These are phyloP conservation scores for Bufo gargarizans DNA, from an alignment of 2,113 vertebrate species.

Conservation along the genomic window DNA sequence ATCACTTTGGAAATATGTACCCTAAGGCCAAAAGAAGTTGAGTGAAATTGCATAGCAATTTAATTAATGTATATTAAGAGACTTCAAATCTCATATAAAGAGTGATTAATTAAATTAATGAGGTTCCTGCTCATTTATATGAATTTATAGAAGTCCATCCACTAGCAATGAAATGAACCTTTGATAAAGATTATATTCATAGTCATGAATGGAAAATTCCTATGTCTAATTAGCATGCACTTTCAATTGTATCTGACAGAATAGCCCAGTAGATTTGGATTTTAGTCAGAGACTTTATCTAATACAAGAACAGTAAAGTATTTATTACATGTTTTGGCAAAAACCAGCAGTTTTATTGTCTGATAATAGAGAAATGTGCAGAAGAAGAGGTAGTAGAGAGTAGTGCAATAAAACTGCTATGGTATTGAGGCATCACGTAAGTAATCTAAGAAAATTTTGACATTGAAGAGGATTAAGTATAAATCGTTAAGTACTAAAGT, in stretches of 20 bases:
- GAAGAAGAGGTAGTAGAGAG: background rate
- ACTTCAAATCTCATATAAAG: conserved; percentile 26
- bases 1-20: conserved; percentile 28
- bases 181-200: conserved; percentile 30
- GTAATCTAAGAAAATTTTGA: too few relatives aligned
- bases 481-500: too few relatives aligned
- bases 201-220: conserved; percentile 24
- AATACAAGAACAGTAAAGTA: background rate
- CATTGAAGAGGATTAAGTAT: too few relatives aligned
- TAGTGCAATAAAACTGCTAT: background rate
- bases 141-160: conserved; percentile 35
- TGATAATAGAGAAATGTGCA: background rate
- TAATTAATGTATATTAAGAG: conserved; percentile 45
- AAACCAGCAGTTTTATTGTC: background rate
- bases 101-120: conserved; percentile 46
- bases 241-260: conserved; percentile 28
- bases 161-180: conserved; percentile 3
- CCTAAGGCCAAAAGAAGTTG: conserved; percentile 23
- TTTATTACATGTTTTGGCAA: conserved; percentile 1
- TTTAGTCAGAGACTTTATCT: conserved; percentile 3
- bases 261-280: background rate
- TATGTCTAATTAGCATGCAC: conserved; percentile 15
- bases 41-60: conserved; percentile 16
- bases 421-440: too few relatives aligned
- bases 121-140: conserved; percentile 33